phyloP scores from a whole-genome alignment of 2,797 vertebrate genomes.

The Triplophysa bombifrons region DNA sequence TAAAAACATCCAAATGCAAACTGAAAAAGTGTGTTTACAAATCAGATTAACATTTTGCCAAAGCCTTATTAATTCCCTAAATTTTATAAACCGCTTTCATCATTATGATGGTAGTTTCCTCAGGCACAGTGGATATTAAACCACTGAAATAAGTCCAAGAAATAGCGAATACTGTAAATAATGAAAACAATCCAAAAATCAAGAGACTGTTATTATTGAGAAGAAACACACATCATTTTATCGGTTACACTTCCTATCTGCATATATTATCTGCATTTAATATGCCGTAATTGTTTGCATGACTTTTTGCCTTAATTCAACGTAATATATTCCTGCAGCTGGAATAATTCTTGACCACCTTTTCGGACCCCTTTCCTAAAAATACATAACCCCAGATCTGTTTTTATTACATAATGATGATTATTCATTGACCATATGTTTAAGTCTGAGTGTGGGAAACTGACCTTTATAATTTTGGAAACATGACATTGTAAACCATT shows the following conservation, averaged over 20 bases:
- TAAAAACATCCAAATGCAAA: constrained; percentile 36
- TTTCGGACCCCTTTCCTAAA: constrained; percentile 23
- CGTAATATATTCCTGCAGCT: background rate
- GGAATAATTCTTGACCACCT: background rate
- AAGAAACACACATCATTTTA: background rate
- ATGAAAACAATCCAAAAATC: background rate
- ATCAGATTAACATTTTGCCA: constrained; percentile 30
- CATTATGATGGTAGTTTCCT: background rate
- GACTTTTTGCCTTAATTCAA: constrained; percentile 8
- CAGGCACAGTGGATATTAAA: background rate
- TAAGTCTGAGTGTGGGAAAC: constrained; percentile 37
- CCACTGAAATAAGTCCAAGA: background rate
- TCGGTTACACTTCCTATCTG: background rate
- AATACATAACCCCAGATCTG: constrained; percentile 25
- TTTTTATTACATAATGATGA: constrained; percentile 39
- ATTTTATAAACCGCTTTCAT: background rate
- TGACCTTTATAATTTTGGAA: constrained; percentile 36
- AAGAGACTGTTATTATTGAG: background rate
- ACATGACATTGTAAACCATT: background rate
- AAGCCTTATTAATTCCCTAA: constrained; percentile 7
- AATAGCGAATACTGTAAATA: background rate
- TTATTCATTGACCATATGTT: constrained; percentile 21
- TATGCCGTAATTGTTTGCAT: background rate
- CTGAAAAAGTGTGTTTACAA: constrained; percentile 38
- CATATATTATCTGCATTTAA: background rate